A percentile compares a stretch with the other conserved stretches of the same genome.
These are phyloP conservation scores for Morpho deidamia DNA, from an alignment of 2,888 invertebrate genomes.

Conservation along the genomic window DNA sequence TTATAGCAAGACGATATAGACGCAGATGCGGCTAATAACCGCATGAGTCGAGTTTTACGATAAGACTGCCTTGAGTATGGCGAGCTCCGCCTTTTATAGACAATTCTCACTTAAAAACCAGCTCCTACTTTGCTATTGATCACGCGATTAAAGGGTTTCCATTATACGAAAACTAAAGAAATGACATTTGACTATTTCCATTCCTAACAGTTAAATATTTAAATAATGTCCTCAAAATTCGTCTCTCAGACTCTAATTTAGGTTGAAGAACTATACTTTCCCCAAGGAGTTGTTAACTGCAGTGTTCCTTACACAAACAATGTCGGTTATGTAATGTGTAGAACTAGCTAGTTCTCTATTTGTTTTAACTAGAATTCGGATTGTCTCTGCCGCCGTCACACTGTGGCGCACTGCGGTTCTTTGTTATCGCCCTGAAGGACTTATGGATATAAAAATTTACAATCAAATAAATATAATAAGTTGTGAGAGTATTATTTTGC, in stretches of 20 bases:
- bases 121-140: no score
- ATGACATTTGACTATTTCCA: no score
- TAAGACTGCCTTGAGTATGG: no score
- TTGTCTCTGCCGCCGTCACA: neutral
- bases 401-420: slow-evolving; percentile 1
- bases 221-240: neutral
- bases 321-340: neutral
- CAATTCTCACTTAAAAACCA: no score
- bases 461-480: neutral
- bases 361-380: slow-evolving; percentile 1
- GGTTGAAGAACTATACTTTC: neutral
- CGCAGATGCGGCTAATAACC: no score
- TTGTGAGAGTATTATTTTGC: no score
- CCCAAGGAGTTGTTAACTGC: neutral
- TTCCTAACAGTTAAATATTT: no score
- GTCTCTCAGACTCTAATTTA: neutral
- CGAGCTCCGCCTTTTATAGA: no score
- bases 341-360: slow-evolving; percentile 1
- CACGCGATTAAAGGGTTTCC: no score
- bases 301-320: neutral
- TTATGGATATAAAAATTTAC: neutral
- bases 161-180: no score
- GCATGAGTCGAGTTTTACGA: no score
- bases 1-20: no score
- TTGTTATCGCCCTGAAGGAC: neutral